Percentiles rank a stretch among this genome's conserved stretches.
phyloP scores from a whole-genome alignment of 35 echinoderm and acorn worm genomes.

The Stichopus chloronotus region DNA sequence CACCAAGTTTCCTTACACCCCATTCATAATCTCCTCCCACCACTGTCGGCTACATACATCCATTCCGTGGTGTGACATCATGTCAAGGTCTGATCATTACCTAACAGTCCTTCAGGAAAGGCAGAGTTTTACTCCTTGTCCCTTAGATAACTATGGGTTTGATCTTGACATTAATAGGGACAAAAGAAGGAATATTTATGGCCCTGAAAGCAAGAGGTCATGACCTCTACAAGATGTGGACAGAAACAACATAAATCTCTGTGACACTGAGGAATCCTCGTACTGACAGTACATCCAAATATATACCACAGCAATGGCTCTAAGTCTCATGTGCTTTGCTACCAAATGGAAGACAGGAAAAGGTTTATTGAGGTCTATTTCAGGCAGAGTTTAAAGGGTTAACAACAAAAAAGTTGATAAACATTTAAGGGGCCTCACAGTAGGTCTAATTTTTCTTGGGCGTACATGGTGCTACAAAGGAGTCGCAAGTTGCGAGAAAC shows the following conservation, averaged over 20 bases:
- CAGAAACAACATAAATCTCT: slow-evolving; percentile 50
- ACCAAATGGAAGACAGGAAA: not conserved
- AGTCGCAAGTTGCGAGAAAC: not conserved
- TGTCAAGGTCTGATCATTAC: not conserved
- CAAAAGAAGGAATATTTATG: slow-evolving; percentile 43
- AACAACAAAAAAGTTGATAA: not conserved
- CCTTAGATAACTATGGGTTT: slow-evolving; percentile 33
- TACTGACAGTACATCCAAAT: not conserved
- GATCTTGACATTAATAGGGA: slow-evolving; percentile 61
- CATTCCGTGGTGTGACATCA: not conserved
- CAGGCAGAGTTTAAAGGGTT: not conserved
- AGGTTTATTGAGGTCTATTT: not conserved
- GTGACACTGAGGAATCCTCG: slow-evolving; percentile 46
- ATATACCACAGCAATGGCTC: not conserved
- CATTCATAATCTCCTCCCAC: no score
- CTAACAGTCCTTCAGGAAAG: not conserved
- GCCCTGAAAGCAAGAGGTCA: not conserved
- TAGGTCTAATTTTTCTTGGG: not conserved
- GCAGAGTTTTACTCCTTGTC: not conserved
- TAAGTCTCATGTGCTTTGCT: not conserved
- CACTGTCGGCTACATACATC: no score
- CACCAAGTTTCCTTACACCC: no score
- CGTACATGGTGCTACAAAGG: no score
- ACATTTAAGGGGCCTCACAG: not conserved
- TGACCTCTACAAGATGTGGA: slow-evolving; percentile 55